Percentiles rank a stretch among this genome's conserved stretches.
phyloP scores from a whole-genome alignment of 2,888 invertebrate genomes.

The Mimas tiliae region DNA sequence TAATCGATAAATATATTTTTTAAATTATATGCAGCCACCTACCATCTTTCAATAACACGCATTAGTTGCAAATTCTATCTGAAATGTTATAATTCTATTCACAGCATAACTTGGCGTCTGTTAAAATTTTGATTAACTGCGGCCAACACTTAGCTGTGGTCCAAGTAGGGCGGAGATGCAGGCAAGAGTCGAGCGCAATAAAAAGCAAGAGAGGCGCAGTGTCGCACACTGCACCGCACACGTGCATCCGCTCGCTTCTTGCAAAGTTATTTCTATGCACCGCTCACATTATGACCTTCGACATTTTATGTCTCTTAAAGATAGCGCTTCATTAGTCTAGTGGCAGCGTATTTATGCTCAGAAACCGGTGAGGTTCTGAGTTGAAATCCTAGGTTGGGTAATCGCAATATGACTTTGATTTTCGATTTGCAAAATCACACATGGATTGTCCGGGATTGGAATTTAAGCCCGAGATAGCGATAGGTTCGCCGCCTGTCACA shows the following conservation, averaged over 20 bases:
- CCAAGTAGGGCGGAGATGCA: conserved; percentile 35
- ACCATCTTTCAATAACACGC: neutral
- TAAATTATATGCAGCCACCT: too few species aligned
- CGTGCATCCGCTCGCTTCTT: conserved; percentile 80
- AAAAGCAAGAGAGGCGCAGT: conserved; percentile 65
- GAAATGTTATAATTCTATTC: neutral
- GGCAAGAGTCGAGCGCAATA: conserved; percentile 58
- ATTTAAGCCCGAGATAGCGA: too few species aligned
- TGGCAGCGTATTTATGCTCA: too few species aligned
- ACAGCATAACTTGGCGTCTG: neutral
- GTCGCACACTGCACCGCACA: conserved; percentile 77
- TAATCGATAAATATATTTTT: too few species aligned
- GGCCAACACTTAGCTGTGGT: conserved; percentile 18
- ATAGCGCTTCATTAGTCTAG: too few species aligned
- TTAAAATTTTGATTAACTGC: conserved; percentile 16
- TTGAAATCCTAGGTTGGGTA: too few species aligned
- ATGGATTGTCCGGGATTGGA: too few species aligned
- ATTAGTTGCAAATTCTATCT: neutral
- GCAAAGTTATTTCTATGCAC: conserved; percentile 74
- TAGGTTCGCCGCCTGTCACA: too few species aligned
- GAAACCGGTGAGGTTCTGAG: too few species aligned
- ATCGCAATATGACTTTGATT: too few species aligned
- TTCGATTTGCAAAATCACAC: too few species aligned
- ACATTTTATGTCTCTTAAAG: neutral
- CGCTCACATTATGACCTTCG: conserved; percentile 39